Conservation (phyloP, 2,113 vertebrate species). For the Ovis canadensis region DNA sequence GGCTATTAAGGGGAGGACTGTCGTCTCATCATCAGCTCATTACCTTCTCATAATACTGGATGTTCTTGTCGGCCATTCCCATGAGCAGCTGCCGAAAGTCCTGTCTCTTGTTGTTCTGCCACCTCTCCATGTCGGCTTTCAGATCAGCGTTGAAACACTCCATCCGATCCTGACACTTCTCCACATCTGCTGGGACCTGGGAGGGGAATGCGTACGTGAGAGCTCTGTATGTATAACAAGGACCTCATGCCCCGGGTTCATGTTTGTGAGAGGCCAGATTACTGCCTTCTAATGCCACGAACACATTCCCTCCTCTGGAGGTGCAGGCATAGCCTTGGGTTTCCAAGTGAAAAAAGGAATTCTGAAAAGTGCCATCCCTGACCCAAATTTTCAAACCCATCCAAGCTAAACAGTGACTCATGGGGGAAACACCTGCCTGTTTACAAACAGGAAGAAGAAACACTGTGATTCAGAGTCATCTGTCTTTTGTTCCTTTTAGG, state of each 20-base stretch:
- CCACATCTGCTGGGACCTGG: slow-evolving; percentile 92
- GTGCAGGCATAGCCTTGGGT: neutral
- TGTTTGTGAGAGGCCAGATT: neutral
- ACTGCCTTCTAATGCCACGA: neutral
- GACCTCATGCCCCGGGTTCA: neutral
- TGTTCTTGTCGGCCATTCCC: slow-evolving; percentile 95
- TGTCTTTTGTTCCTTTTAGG: neutral
- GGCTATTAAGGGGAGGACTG: rapidly evolving
- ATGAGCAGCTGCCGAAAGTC: slow-evolving; percentile 96
- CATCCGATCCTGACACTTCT: slow-evolving; percentile 94
- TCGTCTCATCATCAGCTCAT: rapidly evolving
- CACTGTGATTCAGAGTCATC: neutral
- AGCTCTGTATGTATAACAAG: rapidly evolving
- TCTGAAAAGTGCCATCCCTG: neutral
- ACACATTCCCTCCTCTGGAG: neutral
- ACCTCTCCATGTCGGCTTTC: slow-evolving; percentile 98
- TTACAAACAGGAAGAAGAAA: neutral
- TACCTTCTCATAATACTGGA: slow-evolving; percentile 97
- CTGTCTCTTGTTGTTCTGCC: slow-evolving; percentile 96
- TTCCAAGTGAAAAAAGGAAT: neutral
- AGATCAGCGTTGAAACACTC: slow-evolving; percentile 98
- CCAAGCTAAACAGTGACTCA: neutral
- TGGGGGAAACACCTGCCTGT: neutral
- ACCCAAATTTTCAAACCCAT: neutral
- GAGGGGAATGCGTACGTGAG: rapidly evolving